Conservation (phyloP, 2,888 invertebrate species). For the Dexiosoma caninum region DNA sequence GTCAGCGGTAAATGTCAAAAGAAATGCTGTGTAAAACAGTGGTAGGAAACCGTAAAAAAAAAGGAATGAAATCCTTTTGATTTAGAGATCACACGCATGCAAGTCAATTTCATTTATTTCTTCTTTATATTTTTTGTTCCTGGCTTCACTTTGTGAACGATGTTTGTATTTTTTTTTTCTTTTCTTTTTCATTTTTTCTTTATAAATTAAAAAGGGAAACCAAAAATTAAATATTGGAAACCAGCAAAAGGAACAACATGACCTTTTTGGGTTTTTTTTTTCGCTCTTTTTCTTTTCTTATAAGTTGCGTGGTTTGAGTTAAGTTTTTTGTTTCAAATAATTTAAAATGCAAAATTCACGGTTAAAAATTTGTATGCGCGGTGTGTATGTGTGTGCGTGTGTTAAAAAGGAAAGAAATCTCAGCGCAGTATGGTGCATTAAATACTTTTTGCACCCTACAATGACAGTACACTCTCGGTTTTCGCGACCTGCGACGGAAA, state of each 20-base stretch:
- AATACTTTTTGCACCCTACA: constrained; percentile 28
- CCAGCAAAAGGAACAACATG: not conserved
- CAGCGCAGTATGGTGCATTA: constrained; percentile 32
- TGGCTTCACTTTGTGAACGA: not conserved
- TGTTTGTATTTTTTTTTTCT: not conserved
- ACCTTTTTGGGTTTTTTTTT: too few species aligned
- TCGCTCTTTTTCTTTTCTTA: constrained; percentile 2
- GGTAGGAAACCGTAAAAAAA: constrained; percentile 71
- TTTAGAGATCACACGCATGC: constrained; percentile 59
- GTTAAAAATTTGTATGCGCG: not conserved
- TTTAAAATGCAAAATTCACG: constrained; percentile 60
- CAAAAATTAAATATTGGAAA: constrained; percentile 53
- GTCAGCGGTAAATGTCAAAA: constrained; percentile 64
- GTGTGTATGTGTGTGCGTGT: too few species aligned
- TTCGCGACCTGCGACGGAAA: too few species aligned
- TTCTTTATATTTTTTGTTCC: constrained; percentile 29
- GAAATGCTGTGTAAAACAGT: constrained; percentile 28
- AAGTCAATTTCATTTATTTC: constrained; percentile 42
- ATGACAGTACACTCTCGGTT: too few species aligned
- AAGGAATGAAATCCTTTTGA: constrained; percentile 51
- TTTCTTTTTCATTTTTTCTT: not conserved
- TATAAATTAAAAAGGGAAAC: constrained; percentile 54
- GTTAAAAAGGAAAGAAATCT: not conserved
- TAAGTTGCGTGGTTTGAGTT: constrained; percentile 45
- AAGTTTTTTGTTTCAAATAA: constrained; percentile 46